These are phyloP conservation scores for Antheraea yamamai DNA, from an alignment of 2,888 invertebrate genomes.

Conservation along the genomic window DNA sequence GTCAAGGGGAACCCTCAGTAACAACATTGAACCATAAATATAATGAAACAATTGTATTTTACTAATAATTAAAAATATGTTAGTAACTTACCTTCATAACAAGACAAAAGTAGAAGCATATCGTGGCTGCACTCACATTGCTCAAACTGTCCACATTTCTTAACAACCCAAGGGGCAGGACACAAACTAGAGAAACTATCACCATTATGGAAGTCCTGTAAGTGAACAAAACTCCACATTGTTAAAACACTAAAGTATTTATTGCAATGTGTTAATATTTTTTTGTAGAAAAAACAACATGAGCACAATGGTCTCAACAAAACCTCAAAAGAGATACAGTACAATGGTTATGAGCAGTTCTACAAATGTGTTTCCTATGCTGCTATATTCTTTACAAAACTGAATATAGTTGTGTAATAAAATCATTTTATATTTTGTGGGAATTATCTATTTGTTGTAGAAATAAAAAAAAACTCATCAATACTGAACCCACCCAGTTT, in stretches of 20 bases:
- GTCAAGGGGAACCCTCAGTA: background rate
- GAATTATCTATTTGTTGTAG: too few species aligned
- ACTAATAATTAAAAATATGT: background rate
- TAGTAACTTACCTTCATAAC: conserved; percentile 87
- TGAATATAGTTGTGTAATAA: too few species aligned
- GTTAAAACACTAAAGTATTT: background rate
- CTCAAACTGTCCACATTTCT: conserved; percentile 95
- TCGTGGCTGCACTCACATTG: conserved; percentile 93
- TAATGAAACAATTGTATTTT: background rate
- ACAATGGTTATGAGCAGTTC: too few species aligned
- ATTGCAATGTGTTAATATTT: background rate
- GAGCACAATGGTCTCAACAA: too few species aligned
- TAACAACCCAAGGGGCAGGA: conserved; percentile 93
- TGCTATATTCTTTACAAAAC: too few species aligned
- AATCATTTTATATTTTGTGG: too few species aligned
- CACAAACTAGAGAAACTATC: conserved; percentile 88
- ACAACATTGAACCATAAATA: background rate
- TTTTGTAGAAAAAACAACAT: background rate
- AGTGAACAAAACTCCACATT: background rate
- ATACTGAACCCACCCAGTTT: too few species aligned
- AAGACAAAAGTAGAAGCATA: conserved; percentile 94
- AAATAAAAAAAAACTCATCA: too few species aligned
- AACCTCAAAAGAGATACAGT: too few species aligned
- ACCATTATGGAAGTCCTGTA: conserved; percentile 85
- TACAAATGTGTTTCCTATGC: too few species aligned